Conservation (phyloP, 2,888 invertebrate species). For the Boloria euphrosyne region DNA sequence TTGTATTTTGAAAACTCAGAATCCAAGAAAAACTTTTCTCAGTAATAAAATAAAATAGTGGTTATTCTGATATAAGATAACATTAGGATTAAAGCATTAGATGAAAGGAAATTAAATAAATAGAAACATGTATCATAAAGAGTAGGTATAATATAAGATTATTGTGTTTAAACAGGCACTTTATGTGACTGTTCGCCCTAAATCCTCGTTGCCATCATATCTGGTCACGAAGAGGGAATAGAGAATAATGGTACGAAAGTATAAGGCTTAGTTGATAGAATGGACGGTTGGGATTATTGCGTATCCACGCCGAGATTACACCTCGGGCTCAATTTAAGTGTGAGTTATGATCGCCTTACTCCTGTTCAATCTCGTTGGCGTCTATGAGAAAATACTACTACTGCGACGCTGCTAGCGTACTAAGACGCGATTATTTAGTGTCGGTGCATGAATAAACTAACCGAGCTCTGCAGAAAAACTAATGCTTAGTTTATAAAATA, state of each 20-base stretch:
- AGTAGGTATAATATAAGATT: not conserved
- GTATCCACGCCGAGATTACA: slow-evolving; percentile 73
- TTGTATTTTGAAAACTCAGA: too few relatives aligned
- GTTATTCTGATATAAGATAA: too few relatives aligned
- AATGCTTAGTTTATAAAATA: not conserved
- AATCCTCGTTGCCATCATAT: slow-evolving; percentile 37
- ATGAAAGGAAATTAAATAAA: not conserved
- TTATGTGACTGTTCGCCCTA: slow-evolving; percentile 27
- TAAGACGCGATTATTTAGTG: slow-evolving; percentile 56
- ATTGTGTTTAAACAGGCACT: slow-evolving; percentile 10
- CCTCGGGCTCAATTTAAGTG: slow-evolving; percentile 69
- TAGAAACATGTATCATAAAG: not conserved
- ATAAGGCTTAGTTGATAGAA: slow-evolving; percentile 60
- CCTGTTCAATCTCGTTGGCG: slow-evolving; percentile 73
- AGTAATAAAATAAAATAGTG: too few relatives aligned
- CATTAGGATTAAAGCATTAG: too few relatives aligned
- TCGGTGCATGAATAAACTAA: slow-evolving; percentile 31
- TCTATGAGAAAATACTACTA: slow-evolving; percentile 78
- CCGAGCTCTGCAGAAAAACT: slow-evolving; percentile 7
- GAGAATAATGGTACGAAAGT: slow-evolving; percentile 59
- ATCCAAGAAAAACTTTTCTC: too few relatives aligned
- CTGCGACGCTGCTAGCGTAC: slow-evolving; percentile 60
- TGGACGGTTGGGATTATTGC: slow-evolving; percentile 71
- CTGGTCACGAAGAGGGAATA: slow-evolving; percentile 36
- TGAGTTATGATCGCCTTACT: slow-evolving; percentile 77